Evolutionary conservation across 35 echinoderm and acorn worm species (phyloP).

Genomic region (Strongylocentrotus purpuratus): DNA sequence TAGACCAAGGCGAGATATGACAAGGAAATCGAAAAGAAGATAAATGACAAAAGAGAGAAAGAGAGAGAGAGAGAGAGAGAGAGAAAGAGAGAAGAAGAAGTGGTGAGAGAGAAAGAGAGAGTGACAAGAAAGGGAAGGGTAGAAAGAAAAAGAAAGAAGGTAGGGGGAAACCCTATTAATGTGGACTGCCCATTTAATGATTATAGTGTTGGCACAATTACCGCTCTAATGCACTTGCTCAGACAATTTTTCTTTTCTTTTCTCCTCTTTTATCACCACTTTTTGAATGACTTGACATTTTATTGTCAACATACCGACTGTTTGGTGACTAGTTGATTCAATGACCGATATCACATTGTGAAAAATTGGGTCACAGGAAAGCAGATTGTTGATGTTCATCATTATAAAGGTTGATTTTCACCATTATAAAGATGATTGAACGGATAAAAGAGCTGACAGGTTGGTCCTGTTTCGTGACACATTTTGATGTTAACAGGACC

Average conservation of each 20-base stretch:
- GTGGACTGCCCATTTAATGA: no score
- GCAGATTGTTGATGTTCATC: background rate
- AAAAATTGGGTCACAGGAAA: slow-evolving; percentile 9
- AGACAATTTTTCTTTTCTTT: background rate
- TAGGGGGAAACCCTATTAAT: no score
- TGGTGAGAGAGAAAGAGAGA: no score
- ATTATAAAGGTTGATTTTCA: background rate
- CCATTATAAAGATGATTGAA: background rate
- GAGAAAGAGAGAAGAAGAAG: no score
- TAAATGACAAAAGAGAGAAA: no score
- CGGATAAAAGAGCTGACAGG: background rate
- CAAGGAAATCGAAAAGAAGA: no score
- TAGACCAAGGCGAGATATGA: no score
- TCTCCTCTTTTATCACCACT: background rate
- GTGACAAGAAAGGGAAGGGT: no score
- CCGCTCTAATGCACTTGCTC: background rate
- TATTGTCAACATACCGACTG: background rate
- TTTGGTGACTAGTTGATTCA: background rate
- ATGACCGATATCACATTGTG: background rate
- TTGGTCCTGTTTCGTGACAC: background rate
- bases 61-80: no score
- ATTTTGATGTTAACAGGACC: background rate
- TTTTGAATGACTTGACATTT: background rate
- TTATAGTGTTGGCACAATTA: background rate
- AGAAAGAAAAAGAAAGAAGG: no score